A percentile compares a stretch with the other conserved stretches of the same genome.
These are phyloP conservation scores for Eulemur rufifrons DNA, from an alignment of 2,113 vertebrate genomes.

Conservation along the genomic window DNA sequence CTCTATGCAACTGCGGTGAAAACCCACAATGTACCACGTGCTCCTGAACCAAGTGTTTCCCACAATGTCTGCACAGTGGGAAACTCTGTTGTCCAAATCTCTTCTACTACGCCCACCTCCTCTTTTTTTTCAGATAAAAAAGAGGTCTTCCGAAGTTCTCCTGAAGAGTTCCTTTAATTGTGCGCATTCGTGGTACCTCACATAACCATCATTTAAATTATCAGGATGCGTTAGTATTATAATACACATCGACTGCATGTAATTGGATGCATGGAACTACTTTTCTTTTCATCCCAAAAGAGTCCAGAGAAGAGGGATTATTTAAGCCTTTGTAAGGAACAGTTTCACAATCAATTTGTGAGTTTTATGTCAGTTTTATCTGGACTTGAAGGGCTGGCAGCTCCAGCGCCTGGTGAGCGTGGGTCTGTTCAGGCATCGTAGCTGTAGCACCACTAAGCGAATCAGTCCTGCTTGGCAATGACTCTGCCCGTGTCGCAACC, in stretches of 20 bases:
- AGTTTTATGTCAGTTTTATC: not conserved
- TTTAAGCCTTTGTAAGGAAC: not conserved
- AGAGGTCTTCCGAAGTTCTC: accelerated
- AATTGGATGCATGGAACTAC: not conserved
- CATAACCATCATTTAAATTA: not conserved
- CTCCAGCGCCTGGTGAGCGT: accelerated
- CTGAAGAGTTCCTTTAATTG: too few species aligned
- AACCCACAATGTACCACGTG: not conserved
- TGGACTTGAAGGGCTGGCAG: accelerated
- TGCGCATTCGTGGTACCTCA: accelerated
- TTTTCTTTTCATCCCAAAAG: not conserved
- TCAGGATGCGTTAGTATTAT: accelerated
- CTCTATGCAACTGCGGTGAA: not conserved
- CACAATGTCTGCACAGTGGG: accelerated
- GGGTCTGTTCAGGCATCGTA: accelerated
- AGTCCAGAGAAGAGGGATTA: not conserved
- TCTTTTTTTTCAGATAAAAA: not conserved
- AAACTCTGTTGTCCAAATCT: accelerated
- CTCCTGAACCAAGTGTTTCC: not conserved
- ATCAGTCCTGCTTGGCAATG: accelerated
- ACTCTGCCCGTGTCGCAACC: accelerated
- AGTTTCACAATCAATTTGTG: not conserved
- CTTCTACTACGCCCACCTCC: not conserved
- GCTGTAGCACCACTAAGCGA: accelerated
- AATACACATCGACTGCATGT: too few species aligned